A percentile compares a stretch with the other conserved stretches of the same genome.
Conservation (phyloP, 2,113 vertebrate species). For the Dasyprocta punctata region DNA sequence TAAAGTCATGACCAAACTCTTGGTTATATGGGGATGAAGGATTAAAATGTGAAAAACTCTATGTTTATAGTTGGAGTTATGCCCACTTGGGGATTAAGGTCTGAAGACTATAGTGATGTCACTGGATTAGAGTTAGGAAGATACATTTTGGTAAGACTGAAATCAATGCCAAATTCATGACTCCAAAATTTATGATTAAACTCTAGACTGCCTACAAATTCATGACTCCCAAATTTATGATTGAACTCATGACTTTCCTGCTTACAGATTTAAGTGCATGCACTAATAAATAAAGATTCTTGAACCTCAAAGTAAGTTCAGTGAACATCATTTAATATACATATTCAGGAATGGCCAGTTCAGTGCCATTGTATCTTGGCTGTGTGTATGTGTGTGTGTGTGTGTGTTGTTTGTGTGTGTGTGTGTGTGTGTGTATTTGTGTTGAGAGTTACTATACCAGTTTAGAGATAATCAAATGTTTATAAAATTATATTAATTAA, state of each 20-base stretch:
- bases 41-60: conserved; percentile 69
- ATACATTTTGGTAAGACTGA: conserved; percentile 79
- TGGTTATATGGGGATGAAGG: conserved; percentile 47
- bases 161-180: conserved; percentile 76
- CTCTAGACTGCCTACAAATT: conserved; percentile 77
- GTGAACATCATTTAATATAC: conserved; percentile 49
- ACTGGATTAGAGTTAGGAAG: conserved; percentile 77
- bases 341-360: not conserved
- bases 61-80: conserved; percentile 69
- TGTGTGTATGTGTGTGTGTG: not conserved
- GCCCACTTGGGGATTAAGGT: conserved; percentile 74
- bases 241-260: conserved; percentile 68
- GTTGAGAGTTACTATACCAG: not conserved
- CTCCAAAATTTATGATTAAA: conserved; percentile 79
- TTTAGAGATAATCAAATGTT: conserved; percentile 26
- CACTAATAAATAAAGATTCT: conserved; percentile 77
- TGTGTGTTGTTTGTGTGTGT: not conserved
- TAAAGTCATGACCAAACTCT: conserved; percentile 19
- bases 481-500: conserved; percentile 36
- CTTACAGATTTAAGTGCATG: conserved; percentile 73
- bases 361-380: not conserved
- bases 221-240: conserved; percentile 78
- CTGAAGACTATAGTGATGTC: conserved; percentile 72
- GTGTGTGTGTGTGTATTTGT: not conserved
- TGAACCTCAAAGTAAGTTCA: conserved; percentile 64